Base-by-base conservation (phyloP, 2,113 vertebrate genomes). In the Phaethon lepturus region DNA sequence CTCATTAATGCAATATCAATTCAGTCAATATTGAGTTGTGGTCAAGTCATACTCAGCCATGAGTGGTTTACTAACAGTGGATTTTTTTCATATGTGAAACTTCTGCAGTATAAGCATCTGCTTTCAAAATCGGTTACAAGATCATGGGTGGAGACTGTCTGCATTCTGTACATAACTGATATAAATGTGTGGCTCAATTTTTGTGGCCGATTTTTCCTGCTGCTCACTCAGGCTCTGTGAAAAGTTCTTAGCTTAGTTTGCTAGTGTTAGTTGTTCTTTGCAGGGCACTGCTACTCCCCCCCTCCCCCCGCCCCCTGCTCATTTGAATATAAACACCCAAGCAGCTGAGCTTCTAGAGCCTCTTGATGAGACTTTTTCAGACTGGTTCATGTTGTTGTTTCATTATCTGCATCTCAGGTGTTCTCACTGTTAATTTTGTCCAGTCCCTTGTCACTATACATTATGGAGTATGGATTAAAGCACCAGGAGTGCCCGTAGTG, bases 271-370 rank as follows among this genome's bases (percentile, higher is more conserved):
- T 59, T 59, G 33, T 42, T 42, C n/a, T 76, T 72, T 53, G 16
- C 23, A 64, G 28, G 35, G 7, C 13, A 35, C 28, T 78, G 33
- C 29, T 1, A 14, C 17, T 59, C 15, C 10, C 6, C 24, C 26
- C 24, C n/a, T 56, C 8, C 10, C 3, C 22, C 16, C 3, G 5
- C 8, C 10, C 3, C 22, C 16, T 3, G 5, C 20, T 59, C 18
- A 22, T 18, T 25, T 74, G 15, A 38, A 33, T 69, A 14, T 19
- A 31, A 33, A 35, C 58, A 22, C 56, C 26, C 23, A n/a, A 47
- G 17, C 17, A 78, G 33, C 33, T 40, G 24, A 72, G n/a, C 8
- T 66, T 64, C 26, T n/a, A 42, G 31, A 71, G 33, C 9, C 9
- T n/a, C 11, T 25, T 31, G 44, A 71, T 72, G 11, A 53, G 24